A percentile compares a stretch with the other conserved stretches of the same genome.
These are phyloP conservation scores for Spermophilus dauricus DNA, from an alignment of 2,113 vertebrate genomes.

Conservation along the genomic window DNA sequence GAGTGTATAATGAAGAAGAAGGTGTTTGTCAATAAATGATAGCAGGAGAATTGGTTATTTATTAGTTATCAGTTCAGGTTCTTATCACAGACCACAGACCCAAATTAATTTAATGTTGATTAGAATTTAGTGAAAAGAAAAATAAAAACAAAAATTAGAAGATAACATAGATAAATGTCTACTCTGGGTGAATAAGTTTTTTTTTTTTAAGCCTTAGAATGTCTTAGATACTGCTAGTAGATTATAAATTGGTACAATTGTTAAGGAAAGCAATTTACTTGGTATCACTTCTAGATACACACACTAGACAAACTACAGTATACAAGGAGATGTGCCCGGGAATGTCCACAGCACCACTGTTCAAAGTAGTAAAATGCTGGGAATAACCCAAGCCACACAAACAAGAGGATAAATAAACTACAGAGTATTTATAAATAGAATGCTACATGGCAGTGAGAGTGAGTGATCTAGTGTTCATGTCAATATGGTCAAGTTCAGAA, in stretches of 20 bases:
- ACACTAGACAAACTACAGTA: not conserved
- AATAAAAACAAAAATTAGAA: slow-evolving; percentile 46
- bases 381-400: not conserved
- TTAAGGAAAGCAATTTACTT: not conserved
- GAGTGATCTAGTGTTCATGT: not conserved
- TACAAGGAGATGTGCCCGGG: not conserved
- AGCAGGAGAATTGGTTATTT: slow-evolving; percentile 11
- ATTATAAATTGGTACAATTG: not conserved
- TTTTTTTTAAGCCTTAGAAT: not conserved
- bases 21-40: not conserved
- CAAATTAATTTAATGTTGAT: slow-evolving; percentile 12
- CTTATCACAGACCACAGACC: not conserved
- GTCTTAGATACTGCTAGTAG: not conserved
- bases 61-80: slow-evolving; percentile 6
- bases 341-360: not conserved
- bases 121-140: slow-evolving; percentile 31
- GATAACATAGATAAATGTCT: not conserved
- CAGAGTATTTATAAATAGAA: not conserved
- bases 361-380: not conserved
- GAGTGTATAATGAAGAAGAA: not conserved
- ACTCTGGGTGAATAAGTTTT: not conserved
- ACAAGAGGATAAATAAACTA: not conserved
- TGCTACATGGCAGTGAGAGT: not conserved
- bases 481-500: slow-evolving; percentile 7
- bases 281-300: not conserved